Evolutionary conservation across 1,140 invertebrate genomes (phyloP), one percentile per base, ranked within the genome.

Genomic region (Orchestia grillus): DNA sequence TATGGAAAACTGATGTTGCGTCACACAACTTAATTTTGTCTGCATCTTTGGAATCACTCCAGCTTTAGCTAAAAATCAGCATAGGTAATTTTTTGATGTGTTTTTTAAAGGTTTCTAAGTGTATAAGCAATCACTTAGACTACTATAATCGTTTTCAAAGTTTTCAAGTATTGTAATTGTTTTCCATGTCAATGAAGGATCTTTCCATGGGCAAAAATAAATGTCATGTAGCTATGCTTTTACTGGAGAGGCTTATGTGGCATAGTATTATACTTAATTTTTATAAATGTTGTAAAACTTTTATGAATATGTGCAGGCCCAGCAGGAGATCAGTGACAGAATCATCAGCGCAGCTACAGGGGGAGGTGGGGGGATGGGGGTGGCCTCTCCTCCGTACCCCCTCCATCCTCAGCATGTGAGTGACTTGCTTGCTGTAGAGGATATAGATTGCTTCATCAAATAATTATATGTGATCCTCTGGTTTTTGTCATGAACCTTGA

Each of bases 281-380:
- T 53, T 6, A 53, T 53, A 19, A 6, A 53, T 8, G 47, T 53
- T 53, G n/a, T n/a, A n/a, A n/a, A n/a, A n/a, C n/a, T n/a, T n/a
- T n/a, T n/a, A n/a, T n/a, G 19, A 53, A 8, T 36, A 19, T 36
- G 11, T 19, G 4, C 92, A 94, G 92, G 92, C 92, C 43, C 92
- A 94, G 44, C 92, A 94, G 92, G 43, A 94, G 92, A 94, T 94
- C 15, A 94, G 92, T 94, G 36, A 94, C 44, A 42, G 44, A 16
- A 94, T 94, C 44, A 94, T 94, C 36, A 94, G 44, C 47, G 92
- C 92, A 47, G 92, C 44, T 23, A 40, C 41, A n/a, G 44, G 44
- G 19, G 44, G 6, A 36, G 41, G 41, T 3, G 43, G 41, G 8
- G 41, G 41, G 11, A 8, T 8, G 11, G 92, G 36, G 4, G 88